A percentile compares a stretch with the other conserved stretches of the same genome.
These are phyloP conservation scores for Azemiops feae DNA, from an alignment of 2,113 vertebrate genomes.

Conservation along the genomic window DNA sequence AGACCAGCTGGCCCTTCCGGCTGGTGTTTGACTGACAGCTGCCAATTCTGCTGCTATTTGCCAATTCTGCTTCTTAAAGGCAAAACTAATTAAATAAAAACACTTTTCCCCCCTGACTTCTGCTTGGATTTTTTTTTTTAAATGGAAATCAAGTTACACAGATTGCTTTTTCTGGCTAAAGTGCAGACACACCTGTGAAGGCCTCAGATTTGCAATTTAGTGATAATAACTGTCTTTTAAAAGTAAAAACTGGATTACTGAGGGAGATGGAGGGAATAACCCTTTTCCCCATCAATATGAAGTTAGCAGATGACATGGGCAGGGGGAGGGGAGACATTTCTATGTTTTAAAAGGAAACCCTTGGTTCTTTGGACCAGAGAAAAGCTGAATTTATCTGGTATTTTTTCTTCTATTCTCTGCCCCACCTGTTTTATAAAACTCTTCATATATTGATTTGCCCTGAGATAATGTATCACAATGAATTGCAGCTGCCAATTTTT, in stretches of 20 bases:
- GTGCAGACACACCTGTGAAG: neutral
- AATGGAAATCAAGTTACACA: neutral
- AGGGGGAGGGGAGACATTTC: neutral
- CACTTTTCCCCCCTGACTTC: neutral
- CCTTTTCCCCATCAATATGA: slow-evolving; percentile 35
- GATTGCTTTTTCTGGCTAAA: neutral
- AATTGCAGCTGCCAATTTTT: slow-evolving; percentile 56
- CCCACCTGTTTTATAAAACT: slow-evolving; percentile 36
- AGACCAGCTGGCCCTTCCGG: neutral
- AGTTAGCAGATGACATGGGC: slow-evolving; percentile 38
- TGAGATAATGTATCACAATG: slow-evolving; percentile 59
- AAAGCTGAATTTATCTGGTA: slow-evolving; percentile 14
- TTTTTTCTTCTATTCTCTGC: slow-evolving; percentile 21
- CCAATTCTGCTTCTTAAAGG: neutral
- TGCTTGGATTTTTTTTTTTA: neutral
- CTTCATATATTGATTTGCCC: slow-evolving; percentile 58
- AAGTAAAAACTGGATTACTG: slow-evolving; percentile 44
- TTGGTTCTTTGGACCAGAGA: slow-evolving; percentile 38
- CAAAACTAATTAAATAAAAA: neutral
- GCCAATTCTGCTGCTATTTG: neutral
- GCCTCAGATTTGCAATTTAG: slow-evolving; percentile 28
- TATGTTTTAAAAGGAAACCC: slow-evolving; percentile 31
- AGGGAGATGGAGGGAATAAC: slow-evolving; percentile 40
- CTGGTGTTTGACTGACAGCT: neutral
- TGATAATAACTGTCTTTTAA: slow-evolving; percentile 28